Conservation (phyloP, 2,113 vertebrate species). For the Varanus komodoensis region DNA sequence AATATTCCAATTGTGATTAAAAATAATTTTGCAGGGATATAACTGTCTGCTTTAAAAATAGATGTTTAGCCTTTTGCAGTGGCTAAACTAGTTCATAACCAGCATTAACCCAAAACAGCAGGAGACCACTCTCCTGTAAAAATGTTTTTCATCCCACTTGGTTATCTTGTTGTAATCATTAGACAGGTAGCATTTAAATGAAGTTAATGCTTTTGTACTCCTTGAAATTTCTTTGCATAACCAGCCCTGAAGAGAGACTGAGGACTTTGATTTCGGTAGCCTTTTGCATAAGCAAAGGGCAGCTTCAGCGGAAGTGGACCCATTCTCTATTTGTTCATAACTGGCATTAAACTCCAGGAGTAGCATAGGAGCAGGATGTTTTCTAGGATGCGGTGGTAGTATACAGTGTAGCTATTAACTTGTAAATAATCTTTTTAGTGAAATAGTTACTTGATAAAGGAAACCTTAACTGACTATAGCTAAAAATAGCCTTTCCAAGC, state of each 20-base stretch:
- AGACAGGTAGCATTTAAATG: background rate
- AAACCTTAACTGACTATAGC: conserved; percentile 28
- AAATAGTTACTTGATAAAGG: conserved; percentile 47
- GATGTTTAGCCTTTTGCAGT: background rate
- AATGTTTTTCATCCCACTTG: background rate
- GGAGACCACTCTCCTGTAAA: background rate
- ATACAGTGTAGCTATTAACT: conserved; percentile 24
- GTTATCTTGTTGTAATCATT: background rate
- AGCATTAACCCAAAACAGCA: too few relatives aligned
- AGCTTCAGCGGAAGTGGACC: background rate
- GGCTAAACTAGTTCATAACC: too few relatives aligned
- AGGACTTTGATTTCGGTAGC: background rate
- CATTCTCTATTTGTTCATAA: background rate
- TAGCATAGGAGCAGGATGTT: background rate
- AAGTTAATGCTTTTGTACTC: background rate
- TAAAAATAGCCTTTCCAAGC: conserved; percentile 55
- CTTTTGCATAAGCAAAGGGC: background rate
- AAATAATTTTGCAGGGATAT: background rate
- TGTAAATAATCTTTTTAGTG: conserved; percentile 17
- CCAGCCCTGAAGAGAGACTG: background rate
- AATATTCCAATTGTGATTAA: background rate
- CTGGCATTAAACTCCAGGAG: background rate
- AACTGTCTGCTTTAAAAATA: background rate
- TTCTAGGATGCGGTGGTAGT: background rate
- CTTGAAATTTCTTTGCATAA: background rate